phyloP scores from a whole-genome alignment of 1,140 invertebrate species.

The Melipona quadrifasciata region DNA sequence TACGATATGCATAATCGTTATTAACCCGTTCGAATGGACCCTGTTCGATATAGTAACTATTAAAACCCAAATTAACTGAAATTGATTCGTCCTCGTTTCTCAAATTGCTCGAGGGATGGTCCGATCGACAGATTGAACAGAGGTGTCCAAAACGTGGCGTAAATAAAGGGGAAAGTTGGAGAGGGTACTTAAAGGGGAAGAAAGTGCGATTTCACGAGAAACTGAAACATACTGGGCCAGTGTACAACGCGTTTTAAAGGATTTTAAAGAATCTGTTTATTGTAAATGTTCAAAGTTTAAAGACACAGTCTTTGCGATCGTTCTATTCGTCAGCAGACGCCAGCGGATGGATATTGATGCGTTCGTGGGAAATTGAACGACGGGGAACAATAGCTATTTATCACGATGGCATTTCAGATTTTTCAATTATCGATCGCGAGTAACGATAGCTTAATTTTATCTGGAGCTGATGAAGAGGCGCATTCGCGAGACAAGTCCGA shows the following conservation, averaged over 20 bases:
- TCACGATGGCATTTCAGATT: background rate
- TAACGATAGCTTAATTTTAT: background rate
- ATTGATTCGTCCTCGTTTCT: background rate
- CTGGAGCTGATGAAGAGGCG: background rate
- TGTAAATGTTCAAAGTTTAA: background rate
- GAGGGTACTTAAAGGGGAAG: background rate
- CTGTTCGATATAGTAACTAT: no score
- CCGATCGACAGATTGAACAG: no score
- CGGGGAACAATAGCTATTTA: background rate
- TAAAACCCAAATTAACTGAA: background rate
- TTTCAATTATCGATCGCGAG: background rate
- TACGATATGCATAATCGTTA: no score
- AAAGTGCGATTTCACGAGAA: background rate
- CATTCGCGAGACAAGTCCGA: background rate
- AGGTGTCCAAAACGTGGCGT: accelerated
- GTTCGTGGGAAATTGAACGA: no score
- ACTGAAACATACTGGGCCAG: no score
- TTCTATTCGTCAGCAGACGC: background rate
- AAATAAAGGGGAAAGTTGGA: background rate
- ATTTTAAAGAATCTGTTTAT: background rate
- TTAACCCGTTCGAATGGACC: no score
- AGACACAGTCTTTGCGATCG: no score
- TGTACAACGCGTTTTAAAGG: background rate
- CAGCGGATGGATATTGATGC: no score
- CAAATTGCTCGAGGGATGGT: background rate